Evolutionary conservation across 2,797 vertebrate species (phyloP), one percentile per base, ranked within the genome.

Genomic region (Gila robusta): DNA sequence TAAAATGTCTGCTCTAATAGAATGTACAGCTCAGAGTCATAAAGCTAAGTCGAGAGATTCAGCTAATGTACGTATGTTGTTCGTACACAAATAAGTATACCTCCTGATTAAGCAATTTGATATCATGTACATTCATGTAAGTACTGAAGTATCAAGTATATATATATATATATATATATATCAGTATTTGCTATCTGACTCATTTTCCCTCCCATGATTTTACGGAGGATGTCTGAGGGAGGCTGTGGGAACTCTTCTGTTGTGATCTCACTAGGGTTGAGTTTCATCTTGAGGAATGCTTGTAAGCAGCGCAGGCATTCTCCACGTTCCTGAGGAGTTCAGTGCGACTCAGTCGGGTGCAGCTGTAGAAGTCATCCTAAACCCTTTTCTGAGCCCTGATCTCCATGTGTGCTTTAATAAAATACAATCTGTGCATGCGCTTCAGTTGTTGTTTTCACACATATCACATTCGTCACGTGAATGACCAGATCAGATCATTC

Each of bases 171-270:
- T 23, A 28, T 66, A 66, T 66, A 17, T 17, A 66, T 6, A 32
- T 54, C 19, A 44, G 17, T 71, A 54, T 44, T 26, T 82, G 52
- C 12, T 44, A 41, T 74, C 37, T 11, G 12, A 49, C 56, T 17
- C 0, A 59, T 64, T 62, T 74, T 62, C 47, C 12, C 19, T 74
- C n/a, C 0, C 73, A 84, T 87, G 81, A 81, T 62, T 88, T 89
- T 89, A 90, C 89, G 90, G 84, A 87, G 89, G 85, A 78, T 83
- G 86, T 89, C 87, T 87, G 76, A 90, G 86, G 92, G 95, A 97
- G 96, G 94, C 91, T 95, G 95, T 93, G 95, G 97, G 96, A 94
- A 89, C 90, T 91, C 85, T 89, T 91, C 92, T 92, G 92, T 94
- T 89, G 91, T 94, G 84, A 26, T 89, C 93, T 93, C 92, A 71